These are phyloP conservation scores for Helicolenus hilgendorfi DNA, from an alignment of 2,797 vertebrate genomes.

Conservation along the genomic window DNA sequence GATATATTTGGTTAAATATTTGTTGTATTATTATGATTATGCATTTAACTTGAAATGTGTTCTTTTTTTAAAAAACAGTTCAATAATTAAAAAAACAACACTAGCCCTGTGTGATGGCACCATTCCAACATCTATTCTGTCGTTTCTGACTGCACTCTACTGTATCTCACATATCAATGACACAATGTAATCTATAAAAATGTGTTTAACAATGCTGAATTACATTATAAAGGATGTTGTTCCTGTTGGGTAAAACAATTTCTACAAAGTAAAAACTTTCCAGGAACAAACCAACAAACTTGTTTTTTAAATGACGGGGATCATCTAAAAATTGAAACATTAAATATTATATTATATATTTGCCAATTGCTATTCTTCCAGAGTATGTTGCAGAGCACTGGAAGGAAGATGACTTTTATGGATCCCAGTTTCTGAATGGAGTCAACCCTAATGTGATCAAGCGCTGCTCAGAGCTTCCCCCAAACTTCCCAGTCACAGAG, in stretches of 20 bases:
- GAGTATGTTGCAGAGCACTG: slow-evolving; percentile 79
- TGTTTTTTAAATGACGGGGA: background rate
- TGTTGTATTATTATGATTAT: background rate
- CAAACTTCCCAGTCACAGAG: slow-evolving; percentile 78
- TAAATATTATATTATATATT: background rate
- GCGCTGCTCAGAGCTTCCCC: slow-evolving; percentile 71
- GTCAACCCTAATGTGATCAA: slow-evolving; percentile 75
- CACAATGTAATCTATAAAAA: background rate
- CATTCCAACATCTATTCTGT: background rate
- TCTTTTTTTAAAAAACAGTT: background rate
- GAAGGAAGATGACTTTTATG: slow-evolving; percentile 83
- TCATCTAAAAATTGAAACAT: background rate
- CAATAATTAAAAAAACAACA: background rate
- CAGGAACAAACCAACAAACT: background rate
- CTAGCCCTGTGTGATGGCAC: background rate
- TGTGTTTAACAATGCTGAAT: background rate
- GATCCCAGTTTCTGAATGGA: slow-evolving; percentile 81
- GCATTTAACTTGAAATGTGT: background rate
- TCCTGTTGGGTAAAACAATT: background rate
- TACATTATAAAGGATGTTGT: background rate
- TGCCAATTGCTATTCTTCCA: slow-evolving; percentile 23
- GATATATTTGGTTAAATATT: background rate
- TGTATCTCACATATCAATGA: background rate
- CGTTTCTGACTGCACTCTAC: background rate
- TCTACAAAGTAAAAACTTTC: background rate